Evolutionary conservation across 2,113 vertebrate genomes (phyloP).

Genomic region (Bambusicola thoracicus): DNA sequence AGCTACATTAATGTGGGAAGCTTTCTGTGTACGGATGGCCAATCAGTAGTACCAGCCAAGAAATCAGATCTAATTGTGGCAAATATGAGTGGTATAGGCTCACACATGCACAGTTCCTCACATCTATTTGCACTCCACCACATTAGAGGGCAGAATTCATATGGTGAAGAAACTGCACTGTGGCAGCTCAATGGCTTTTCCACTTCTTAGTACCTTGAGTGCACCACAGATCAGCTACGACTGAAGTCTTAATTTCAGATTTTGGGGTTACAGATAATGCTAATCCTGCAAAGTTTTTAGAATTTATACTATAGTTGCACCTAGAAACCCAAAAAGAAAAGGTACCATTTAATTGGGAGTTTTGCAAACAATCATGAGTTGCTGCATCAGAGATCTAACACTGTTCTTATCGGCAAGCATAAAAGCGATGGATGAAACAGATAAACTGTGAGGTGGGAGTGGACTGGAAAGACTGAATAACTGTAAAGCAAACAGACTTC

Average conservation of each 20-base stretch:
- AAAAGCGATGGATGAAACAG: conserved; percentile 3
- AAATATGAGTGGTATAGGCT: background rate
- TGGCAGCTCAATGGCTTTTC: background rate
- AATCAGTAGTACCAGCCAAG: background rate
- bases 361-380: conserved; percentile 41
- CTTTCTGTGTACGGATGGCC: background rate
- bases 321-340: conserved; percentile 15
- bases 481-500: conserved; percentile 47
- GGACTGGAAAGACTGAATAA: conserved; percentile 1
- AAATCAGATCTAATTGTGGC: background rate
- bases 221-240: background rate
- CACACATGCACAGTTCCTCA: background rate
- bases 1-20: background rate
- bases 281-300: conserved; percentile 14
- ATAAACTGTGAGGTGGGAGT: conserved; percentile 3
- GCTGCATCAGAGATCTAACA: conserved; percentile 13
- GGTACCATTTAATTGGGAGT: conserved; percentile 1
- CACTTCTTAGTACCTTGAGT: background rate
- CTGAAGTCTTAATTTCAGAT: background rate
- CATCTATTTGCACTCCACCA: background rate
- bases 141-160: background rate
- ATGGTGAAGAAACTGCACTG: background rate
- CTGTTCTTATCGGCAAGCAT: background rate
- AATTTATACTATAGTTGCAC: background rate
- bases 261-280: conserved; percentile 3